Base-by-base conservation (phyloP, 1,140 invertebrate genomes). In the Diabrotica undecimpunctata region DNA sequence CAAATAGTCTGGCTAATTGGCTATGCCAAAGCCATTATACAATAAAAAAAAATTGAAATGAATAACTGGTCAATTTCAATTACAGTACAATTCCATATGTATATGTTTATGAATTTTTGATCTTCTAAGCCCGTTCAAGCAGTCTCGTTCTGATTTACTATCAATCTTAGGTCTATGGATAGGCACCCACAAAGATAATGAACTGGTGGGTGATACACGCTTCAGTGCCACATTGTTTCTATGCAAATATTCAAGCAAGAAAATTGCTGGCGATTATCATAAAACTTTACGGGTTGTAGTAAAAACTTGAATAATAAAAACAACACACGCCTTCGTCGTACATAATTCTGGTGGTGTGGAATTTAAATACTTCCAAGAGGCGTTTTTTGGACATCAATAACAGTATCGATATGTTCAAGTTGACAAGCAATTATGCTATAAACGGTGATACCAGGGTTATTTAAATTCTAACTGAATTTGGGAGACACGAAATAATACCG, bases 121-220 rank as follows among this genome's bases (percentile, higher is more conserved):
- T n/a, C 8, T 46, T 46, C n/a, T 46, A 46, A 46, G 8, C n/a
- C 8, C 3, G 41, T 46, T 10, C 8, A 10, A 46, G n/a, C 8
- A 46, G 41, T 6, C 8, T 46, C 41, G n/a, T 8, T 46, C 41
- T 46, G 41, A 46, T 46, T 46, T 46, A 46, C 41, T 46, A 46
- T 46, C 41, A 46, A 46, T 46, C 41, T 46, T 46, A 46, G 41
- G 41, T 46, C 8, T 46, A 46, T n/a, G 41, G 41, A 46, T 46
- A 46, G 41, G 41, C 41, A 46, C 41, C 41, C 41, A 46, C 41
- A 8, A 46, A 46, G 41, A 46, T 46, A 46, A 46, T 46, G 41
- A 46, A 46, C 41, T 46, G n/a, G 41, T 46, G 41, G 41, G 41
- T 46, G 41, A 46, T 46, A 46, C 41, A 46, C 41, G 41, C 41